These are phyloP conservation scores for Cirrhinus molitorella DNA, from an alignment of 2,797 vertebrate species.

Conservation along the genomic window DNA sequence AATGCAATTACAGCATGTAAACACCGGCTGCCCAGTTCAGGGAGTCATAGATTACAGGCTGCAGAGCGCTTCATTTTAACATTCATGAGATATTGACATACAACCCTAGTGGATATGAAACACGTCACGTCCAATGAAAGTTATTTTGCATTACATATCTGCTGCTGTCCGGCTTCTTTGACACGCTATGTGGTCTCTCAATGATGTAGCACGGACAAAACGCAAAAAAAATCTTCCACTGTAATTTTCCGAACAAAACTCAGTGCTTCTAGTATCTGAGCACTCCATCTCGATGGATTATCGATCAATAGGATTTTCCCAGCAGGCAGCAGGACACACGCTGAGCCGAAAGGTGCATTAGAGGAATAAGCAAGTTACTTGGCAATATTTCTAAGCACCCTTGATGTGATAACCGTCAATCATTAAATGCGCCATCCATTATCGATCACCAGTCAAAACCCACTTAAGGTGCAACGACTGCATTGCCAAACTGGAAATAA, in stretches of 20 bases:
- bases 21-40: constrained; percentile 1
- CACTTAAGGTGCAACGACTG: neutral
- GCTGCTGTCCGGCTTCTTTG: neutral
- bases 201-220: neutral
- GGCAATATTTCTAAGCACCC: constrained; percentile 16
- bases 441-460: constrained; percentile 18
- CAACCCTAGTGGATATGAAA: neutral
- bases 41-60: constrained; percentile 3
- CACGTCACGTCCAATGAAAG: neutral
- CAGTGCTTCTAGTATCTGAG: constrained; percentile 1
- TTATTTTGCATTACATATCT: neutral
- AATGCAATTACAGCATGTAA: constrained; percentile 29
- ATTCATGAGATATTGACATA: constrained; percentile 47
- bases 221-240: constrained; percentile 21
- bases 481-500: constrained; percentile 6
- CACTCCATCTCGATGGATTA: constrained; percentile 28
- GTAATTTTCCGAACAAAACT: constrained; percentile 26
- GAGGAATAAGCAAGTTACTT: constrained; percentile 28
- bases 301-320: constrained; percentile 2
- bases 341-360: neutral
- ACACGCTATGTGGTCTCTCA: neutral
- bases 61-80: neutral
- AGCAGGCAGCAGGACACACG: neutral
- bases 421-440: constrained; percentile 7
- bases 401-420: constrained; percentile 24